phyloP scores from a whole-genome alignment of 2,113 vertebrate species.

The Bungarus multicinctus region DNA sequence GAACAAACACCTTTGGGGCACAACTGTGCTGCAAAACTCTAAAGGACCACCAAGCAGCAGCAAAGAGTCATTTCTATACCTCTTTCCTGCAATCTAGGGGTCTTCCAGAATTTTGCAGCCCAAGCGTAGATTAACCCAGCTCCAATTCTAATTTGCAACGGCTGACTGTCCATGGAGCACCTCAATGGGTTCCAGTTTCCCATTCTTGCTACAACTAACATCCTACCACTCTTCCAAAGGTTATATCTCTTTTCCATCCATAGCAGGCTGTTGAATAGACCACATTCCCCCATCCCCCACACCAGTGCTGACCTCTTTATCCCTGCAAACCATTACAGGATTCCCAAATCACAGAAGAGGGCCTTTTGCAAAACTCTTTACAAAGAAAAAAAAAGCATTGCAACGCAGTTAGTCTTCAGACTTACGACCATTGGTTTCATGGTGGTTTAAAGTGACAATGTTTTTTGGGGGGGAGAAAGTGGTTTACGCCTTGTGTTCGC shows the following conservation, averaged over 20 bases:
- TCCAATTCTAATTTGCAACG: neutral
- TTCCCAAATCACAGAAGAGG: too few relatives aligned
- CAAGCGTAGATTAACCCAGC: neutral
- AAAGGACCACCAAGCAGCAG: too few relatives aligned
- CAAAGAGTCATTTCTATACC: too few relatives aligned
- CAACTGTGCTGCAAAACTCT: too few relatives aligned
- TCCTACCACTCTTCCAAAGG: neutral
- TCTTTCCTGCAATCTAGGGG: too few relatives aligned
- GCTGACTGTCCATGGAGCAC: neutral
- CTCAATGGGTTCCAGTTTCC: neutral
- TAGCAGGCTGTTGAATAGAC: rapidly evolving
- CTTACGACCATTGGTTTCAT: too few relatives aligned
- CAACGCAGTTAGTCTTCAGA: neutral
- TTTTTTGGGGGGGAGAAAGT: too few relatives aligned
- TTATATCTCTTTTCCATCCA: neutral
- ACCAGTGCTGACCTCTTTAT: neutral
- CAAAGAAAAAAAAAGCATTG: neutral
- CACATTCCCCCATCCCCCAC: too few relatives aligned
- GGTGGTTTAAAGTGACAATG: too few relatives aligned
- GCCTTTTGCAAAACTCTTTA: neutral
- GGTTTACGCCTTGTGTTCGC: too few relatives aligned
- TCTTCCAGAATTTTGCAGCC: too few relatives aligned
- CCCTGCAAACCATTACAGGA: neutral
- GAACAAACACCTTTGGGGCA: too few relatives aligned
- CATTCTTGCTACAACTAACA: neutral